These are phyloP conservation scores for Champsocephalus esox DNA, from an alignment of 2,797 vertebrate species.

Conservation along the genomic window DNA sequence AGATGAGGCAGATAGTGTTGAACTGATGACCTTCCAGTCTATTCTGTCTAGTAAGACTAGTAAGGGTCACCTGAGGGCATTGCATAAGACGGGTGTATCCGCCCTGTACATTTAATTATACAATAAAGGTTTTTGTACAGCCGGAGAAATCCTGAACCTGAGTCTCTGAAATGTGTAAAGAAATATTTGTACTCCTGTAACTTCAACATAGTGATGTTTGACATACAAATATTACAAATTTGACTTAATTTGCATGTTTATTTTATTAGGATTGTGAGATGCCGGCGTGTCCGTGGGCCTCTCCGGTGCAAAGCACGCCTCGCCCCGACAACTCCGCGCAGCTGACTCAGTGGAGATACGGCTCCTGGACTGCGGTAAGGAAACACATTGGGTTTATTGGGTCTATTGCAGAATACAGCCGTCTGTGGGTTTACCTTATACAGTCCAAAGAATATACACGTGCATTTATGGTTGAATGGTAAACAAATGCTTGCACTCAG, in stretches of 20 bases:
- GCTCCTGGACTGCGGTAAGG: slow-evolving; percentile 96
- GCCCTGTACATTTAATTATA: background rate
- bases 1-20: slow-evolving; percentile 13
- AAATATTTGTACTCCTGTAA: background rate
- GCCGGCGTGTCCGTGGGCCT: slow-evolving; percentile 83
- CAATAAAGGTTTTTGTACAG: background rate
- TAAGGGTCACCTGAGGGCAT: no score
- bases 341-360: slow-evolving; percentile 93
- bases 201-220: background rate
- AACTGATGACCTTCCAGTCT: slow-evolving; percentile 41
- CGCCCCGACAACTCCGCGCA: slow-evolving; percentile 81
- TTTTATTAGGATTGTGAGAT: slow-evolving; percentile 89
- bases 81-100: background rate
- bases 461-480: slow-evolving; percentile 16
- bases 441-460: slow-evolving; percentile 30
- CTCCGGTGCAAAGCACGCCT: slow-evolving; percentile 82
- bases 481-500: slow-evolving; percentile 23
- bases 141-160: background rate
- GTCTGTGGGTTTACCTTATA: slow-evolving; percentile 20
- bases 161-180: background rate
- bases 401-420: slow-evolving; percentile 13
- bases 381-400: slow-evolving; percentile 36
- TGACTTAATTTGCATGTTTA: slow-evolving; percentile 19
- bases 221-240: background rate
- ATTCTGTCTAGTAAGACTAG: background rate